These are phyloP conservation scores for Parus major DNA, from an alignment of 2,113 vertebrate genomes.

Conservation along the genomic window DNA sequence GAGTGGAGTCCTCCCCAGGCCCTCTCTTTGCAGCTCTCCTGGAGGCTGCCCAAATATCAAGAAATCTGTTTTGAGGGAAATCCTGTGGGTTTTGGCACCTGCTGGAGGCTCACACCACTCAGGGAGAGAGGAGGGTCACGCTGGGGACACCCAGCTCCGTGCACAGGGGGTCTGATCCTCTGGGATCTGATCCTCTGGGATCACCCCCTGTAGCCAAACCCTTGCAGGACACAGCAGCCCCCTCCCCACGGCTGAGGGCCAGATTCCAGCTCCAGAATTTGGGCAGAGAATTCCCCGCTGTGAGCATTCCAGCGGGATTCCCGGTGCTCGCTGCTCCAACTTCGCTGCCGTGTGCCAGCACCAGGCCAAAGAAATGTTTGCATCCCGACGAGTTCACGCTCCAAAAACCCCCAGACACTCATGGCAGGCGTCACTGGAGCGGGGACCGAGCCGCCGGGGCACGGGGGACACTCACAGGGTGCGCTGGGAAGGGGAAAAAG, in stretches of 20 bases:
- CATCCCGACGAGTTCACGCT: not conserved
- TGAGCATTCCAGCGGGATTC: not conserved
- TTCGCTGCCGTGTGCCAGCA: not conserved
- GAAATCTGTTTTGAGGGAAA: not conserved
- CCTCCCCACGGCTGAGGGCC: accelerated
- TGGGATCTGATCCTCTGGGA: not conserved
- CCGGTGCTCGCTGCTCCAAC: not conserved
- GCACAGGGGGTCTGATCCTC: accelerated
- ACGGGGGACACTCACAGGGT: not conserved
- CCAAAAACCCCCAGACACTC: not conserved
- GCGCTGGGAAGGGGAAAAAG: accelerated
- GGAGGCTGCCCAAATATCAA: not conserved
- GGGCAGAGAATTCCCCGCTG: not conserved
- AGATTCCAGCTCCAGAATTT: not conserved
- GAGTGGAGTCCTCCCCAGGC: accelerated
- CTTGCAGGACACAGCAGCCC: not conserved
- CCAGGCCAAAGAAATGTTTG: not conserved
- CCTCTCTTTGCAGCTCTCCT: not conserved
- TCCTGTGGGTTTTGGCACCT: not conserved
- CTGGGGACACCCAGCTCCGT: not conserved
- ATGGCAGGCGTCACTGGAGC: not conserved
- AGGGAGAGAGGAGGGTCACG: not conserved
- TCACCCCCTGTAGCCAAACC: accelerated
- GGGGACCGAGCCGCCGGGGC: not conserved
- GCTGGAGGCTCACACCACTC: not conserved